Percentiles rank a stretch among this genome's conserved stretches.
Conservation (phyloP, 2,797 vertebrate species). For the Anabacerthia variegaticeps region DNA sequence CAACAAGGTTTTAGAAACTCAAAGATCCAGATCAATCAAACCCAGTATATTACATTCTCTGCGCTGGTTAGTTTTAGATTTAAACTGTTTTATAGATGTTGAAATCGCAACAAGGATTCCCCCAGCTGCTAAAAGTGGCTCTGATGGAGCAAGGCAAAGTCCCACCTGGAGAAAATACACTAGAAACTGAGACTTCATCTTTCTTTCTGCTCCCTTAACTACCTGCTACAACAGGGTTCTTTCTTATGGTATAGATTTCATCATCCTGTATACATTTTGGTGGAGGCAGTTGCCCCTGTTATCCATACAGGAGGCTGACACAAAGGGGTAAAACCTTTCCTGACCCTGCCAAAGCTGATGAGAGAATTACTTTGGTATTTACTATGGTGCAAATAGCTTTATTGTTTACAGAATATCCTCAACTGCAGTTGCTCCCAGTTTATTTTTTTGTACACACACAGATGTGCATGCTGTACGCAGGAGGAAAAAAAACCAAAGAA, state of each 20-base stretch:
- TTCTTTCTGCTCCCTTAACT: not conserved
- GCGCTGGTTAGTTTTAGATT: slow-evolving; percentile 43
- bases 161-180: not conserved
- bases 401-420: not conserved
- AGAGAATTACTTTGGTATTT: not conserved
- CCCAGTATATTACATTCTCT: not conserved
- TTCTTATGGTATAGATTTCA: not conserved
- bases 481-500: not conserved
- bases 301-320: not conserved
- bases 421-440: not conserved
- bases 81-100: slow-evolving; percentile 30
- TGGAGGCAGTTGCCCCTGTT: not conserved
- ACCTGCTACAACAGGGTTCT: not conserved
- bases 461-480: not conserved
- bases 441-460: not conserved
- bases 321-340: not conserved
- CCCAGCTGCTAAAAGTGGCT: slow-evolving; percentile 22
- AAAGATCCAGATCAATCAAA: slow-evolving; percentile 42
- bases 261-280: not conserved
- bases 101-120: slow-evolving; percentile 34
- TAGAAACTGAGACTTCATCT: not conserved
- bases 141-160: not conserved
- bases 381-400: not conserved
- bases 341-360: not conserved
- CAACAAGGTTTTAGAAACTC: not conserved